phyloP scores from a whole-genome alignment of 1,140 invertebrate genomes.

The Ganaspis sp. region DNA sequence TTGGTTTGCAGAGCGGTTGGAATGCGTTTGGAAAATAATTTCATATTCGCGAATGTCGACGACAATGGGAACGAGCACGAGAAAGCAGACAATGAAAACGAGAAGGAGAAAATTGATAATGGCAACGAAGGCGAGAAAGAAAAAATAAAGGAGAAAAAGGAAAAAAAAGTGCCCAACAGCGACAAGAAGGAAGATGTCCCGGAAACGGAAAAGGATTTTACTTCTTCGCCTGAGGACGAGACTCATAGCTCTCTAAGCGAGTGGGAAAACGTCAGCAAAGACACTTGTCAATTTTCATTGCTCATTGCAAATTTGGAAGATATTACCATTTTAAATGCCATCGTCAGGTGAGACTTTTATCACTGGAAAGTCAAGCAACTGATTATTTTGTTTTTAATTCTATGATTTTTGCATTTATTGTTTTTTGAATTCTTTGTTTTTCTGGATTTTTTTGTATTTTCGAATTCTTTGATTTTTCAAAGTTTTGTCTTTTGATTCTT shows the following conservation, averaged over 20 bases:
- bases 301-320: slow-evolving; percentile 93
- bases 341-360: slow-evolving; percentile 78
- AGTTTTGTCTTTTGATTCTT: too few species aligned
- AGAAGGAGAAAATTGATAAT: slow-evolving; percentile 48
- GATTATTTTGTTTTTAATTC: neutral
- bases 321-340: slow-evolving; percentile 85
- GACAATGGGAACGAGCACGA: neutral
- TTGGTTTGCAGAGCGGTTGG: slow-evolving; percentile 86
- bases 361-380: neutral
- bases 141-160: slow-evolving; percentile 28
- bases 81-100: slow-evolving; percentile 55
- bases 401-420: too few species aligned
- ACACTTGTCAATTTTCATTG: slow-evolving; percentile 90
- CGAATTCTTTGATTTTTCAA: too few species aligned
- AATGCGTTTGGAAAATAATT: slow-evolving; percentile 74
- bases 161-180: slow-evolving; percentile 31
- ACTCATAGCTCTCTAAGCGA: slow-evolving; percentile 72
- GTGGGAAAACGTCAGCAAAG: slow-evolving; percentile 91
- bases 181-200: slow-evolving; percentile 34
- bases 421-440: too few species aligned
- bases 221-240: slow-evolving; percentile 74
- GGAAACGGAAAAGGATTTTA: slow-evolving; percentile 38
- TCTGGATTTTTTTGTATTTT: too few species aligned
- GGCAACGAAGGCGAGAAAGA: slow-evolving; percentile 40
- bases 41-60: slow-evolving; percentile 62